Conservation (phyloP, 2,113 vertebrate genomes). For the Actenoides lindsayi region DNA sequence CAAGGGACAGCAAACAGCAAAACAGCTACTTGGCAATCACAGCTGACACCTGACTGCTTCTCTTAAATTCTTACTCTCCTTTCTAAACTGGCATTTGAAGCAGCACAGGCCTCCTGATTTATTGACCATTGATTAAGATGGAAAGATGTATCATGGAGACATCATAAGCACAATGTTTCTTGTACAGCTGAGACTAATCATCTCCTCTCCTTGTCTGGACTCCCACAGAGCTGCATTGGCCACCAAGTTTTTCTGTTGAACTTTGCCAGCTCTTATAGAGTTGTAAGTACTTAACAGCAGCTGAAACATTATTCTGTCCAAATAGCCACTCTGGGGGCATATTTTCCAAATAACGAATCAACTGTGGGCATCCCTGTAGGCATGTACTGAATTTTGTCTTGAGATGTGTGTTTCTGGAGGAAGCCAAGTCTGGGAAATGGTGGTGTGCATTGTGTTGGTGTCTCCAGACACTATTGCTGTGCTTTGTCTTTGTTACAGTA, state of each 20-base stretch:
- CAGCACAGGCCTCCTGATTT: not conserved
- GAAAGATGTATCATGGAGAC: not conserved
- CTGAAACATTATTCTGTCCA: not conserved
- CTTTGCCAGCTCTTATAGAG: not conserved
- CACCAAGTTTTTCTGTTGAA: not conserved
- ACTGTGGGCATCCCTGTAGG: not conserved
- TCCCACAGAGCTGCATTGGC: not conserved
- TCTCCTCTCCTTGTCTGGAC: not conserved
- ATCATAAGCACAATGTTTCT: not conserved
- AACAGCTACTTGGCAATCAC: not conserved
- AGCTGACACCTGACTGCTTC: accelerated
- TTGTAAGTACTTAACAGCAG: not conserved
- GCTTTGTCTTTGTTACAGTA: not conserved
- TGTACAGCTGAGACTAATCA: not conserved
- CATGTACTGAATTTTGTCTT: not conserved
- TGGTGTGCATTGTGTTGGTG: not conserved
- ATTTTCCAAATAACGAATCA: not conserved
- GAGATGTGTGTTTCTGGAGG: not conserved
- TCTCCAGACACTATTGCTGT: not conserved
- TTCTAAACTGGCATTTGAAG: not conserved
- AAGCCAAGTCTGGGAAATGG: not conserved
- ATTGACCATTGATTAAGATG: not conserved
- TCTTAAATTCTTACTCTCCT: not conserved
- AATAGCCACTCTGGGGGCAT: not conserved
- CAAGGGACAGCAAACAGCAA: not conserved